phyloP scores from a whole-genome alignment of 2,888 invertebrate species.

The Julus scanicus region DNA sequence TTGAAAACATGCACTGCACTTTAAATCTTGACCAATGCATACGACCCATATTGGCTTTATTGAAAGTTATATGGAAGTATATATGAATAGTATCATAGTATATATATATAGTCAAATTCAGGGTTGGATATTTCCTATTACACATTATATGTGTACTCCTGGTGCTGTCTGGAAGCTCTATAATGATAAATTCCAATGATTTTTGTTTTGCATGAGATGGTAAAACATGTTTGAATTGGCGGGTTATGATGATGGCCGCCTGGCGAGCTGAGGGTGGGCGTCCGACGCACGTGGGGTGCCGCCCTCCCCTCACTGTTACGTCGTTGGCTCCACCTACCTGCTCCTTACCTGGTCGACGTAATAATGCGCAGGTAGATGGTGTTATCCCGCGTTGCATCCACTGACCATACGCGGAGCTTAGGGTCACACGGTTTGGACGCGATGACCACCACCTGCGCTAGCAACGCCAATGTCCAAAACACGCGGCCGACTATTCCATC shows the following conservation, averaged over 20 bases:
- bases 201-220: too few species aligned
- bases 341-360: constrained; percentile 23
- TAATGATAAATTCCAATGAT: too few species aligned
- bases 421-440: background rate
- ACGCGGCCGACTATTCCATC: background rate
- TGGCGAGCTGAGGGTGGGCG: background rate
- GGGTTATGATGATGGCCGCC: background rate
- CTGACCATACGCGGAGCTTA: constrained; percentile 20
- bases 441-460: constrained; percentile 24
- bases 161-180: too few species aligned
- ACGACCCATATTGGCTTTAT: too few species aligned
- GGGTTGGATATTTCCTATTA: too few species aligned
- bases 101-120: too few species aligned
- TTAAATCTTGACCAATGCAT: too few species aligned
- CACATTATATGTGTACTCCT: too few species aligned
- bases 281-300: background rate
- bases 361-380: constrained; percentile 27
- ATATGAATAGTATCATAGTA: too few species aligned
- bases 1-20: too few species aligned
- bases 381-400: background rate
- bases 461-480: constrained; percentile 9
- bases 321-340: constrained; percentile 37
- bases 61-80: too few species aligned
- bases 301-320: background rate
- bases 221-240: background rate